Evolutionary conservation across 2,113 vertebrate genomes (phyloP).

Genomic region (Myanophis thanlyinensis): DNA sequence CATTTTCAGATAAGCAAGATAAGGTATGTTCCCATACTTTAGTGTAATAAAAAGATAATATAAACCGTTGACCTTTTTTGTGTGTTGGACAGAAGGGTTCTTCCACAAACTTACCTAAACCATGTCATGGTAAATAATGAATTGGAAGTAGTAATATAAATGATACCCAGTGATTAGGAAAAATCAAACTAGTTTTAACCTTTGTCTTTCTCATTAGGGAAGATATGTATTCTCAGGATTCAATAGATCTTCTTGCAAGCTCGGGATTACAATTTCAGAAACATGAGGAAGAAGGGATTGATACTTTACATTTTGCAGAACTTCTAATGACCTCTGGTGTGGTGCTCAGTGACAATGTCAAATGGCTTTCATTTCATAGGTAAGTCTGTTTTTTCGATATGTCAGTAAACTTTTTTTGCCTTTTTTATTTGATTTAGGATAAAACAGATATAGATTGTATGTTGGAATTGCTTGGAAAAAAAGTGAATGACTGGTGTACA

Average conservation of each 20-base stretch:
- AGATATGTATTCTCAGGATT: constrained; percentile 99
- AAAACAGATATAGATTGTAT: background rate
- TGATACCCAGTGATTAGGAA: background rate
- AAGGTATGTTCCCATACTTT: background rate
- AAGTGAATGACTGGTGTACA: background rate
- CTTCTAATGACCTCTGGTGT: constrained; percentile 97
- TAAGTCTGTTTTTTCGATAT: constrained; percentile 49
- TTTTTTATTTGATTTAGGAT: background rate
- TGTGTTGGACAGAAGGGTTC: background rate
- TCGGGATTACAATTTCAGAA: constrained; percentile 98
- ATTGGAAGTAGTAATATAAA: background rate
- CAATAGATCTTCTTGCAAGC: constrained; percentile 95
- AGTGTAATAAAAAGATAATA: background rate
- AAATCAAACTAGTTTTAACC: background rate
- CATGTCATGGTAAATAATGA: background rate
- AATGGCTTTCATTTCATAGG: constrained; percentile 99
- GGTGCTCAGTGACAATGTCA: constrained; percentile 95
- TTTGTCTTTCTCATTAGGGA: constrained; percentile 74
- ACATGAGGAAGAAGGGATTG: constrained; percentile 95
- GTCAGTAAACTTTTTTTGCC: background rate
- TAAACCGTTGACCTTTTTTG: background rate
- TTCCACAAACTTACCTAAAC: background rate
- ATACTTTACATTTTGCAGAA: constrained; percentile 96
- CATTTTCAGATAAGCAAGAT: background rate
- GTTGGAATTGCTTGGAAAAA: background rate